Evolutionary conservation across 2,888 invertebrate species (phyloP).

Genomic region (Harpalus rubripes): DNA sequence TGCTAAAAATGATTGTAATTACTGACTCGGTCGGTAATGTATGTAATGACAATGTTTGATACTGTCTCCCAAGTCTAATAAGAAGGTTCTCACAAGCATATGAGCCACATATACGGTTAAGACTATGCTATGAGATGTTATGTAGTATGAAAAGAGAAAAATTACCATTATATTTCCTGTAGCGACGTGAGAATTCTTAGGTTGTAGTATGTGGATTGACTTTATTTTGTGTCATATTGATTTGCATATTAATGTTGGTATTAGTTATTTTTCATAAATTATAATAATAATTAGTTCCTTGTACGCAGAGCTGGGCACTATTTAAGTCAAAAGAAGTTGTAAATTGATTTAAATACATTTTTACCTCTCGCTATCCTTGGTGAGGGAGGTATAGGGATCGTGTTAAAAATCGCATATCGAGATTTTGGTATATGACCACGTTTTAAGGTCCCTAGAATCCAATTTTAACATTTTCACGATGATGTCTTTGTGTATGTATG

Average conservation of each 20-base stretch:
- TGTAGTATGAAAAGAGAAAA: background rate
- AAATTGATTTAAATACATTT: too few relatives aligned
- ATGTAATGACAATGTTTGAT: constrained; percentile 55
- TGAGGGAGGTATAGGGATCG: too few relatives aligned
- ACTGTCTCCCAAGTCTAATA: constrained; percentile 54
- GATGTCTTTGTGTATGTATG: too few relatives aligned
- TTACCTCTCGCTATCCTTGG: too few relatives aligned
- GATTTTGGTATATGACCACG: too few relatives aligned
- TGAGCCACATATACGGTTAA: background rate
- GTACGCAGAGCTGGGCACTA: too few relatives aligned
- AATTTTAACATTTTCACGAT: too few relatives aligned
- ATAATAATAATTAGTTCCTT: too few relatives aligned
- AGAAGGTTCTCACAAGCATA: constrained; percentile 36
- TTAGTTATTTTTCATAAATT: too few relatives aligned
- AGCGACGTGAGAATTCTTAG: background rate
- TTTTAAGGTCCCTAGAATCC: too few relatives aligned
- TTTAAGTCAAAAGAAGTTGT: too few relatives aligned
- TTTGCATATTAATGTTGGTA: background rate
- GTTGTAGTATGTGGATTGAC: background rate
- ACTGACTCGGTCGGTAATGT: constrained; percentile 22
- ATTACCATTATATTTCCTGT: background rate
- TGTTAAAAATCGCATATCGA: too few relatives aligned
- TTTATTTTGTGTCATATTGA: background rate
- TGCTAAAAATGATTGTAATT: constrained; percentile 49
- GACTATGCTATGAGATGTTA: background rate